Percentiles rank a stretch among this genome's conserved stretches.
phyloP scores from a whole-genome alignment of 1,140 invertebrate genomes.

The Atta texana region DNA sequence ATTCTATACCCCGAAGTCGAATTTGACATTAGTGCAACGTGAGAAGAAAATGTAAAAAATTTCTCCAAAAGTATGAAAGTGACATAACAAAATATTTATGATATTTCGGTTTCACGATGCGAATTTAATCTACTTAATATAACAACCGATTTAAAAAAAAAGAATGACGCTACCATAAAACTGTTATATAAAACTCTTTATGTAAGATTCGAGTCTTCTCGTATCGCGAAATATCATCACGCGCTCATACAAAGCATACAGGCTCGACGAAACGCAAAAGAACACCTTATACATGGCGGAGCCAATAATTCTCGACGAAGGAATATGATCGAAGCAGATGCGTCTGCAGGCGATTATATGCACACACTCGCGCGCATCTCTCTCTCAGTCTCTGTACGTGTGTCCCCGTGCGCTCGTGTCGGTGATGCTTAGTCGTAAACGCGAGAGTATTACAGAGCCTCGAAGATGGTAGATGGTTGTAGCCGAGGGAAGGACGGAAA shows the following conservation, averaged over 20 bases:
- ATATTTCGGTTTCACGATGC: background rate
- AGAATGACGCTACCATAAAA: background rate
- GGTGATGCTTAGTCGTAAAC: slow-evolving; percentile 77
- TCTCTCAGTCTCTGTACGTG: slow-evolving; percentile 7
- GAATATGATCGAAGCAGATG: slow-evolving; percentile 81
- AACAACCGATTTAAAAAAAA: background rate
- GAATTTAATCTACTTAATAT: background rate
- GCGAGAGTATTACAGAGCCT: slow-evolving; percentile 77
- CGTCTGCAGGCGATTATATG: slow-evolving; percentile 72
- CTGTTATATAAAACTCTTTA: background rate
- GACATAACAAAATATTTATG: background rate
- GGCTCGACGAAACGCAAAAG: slow-evolving; percentile 47
- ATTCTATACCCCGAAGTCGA: slow-evolving; percentile 51
- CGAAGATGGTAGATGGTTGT: slow-evolving; percentile 74
- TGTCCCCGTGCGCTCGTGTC: slow-evolving; percentile 46
- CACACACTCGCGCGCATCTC: slow-evolving; percentile 47
- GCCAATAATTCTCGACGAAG: slow-evolving; percentile 78
- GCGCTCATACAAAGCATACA: background rate
- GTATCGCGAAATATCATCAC: background rate
- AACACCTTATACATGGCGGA: slow-evolving; percentile 74
- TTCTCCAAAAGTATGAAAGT: background rate
- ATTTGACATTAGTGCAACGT: slow-evolving; percentile 60
- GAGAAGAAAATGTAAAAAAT: slow-evolving; percentile 45
- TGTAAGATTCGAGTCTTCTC: background rate
- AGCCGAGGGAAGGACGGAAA: slow-evolving; percentile 48